Conservation (phyloP, 2,113 vertebrate species). For the Hemicordylus capensis region DNA sequence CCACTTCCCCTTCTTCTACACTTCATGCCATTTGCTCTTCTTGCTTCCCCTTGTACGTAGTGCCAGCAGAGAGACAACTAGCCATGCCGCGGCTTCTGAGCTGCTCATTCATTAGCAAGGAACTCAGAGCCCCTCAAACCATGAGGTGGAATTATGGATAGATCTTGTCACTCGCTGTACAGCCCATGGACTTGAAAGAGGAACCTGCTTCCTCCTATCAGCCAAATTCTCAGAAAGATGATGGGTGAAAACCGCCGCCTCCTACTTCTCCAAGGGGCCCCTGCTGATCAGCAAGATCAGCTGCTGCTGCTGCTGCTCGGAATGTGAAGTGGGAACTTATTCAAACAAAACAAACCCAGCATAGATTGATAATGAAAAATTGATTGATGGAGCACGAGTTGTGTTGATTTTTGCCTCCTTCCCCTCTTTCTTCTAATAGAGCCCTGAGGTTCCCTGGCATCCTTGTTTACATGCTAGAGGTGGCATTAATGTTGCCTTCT, state of each 20-base stretch:
- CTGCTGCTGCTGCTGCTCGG: conserved; percentile 41
- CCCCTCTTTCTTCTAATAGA: background rate
- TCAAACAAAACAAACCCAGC: conserved; percentile 20
- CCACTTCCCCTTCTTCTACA: no score
- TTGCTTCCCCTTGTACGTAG: background rate
- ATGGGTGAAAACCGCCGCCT: conserved; percentile 24
- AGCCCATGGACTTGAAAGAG: background rate
- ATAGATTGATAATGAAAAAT: conserved; percentile 56
- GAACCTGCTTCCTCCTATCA: background rate
- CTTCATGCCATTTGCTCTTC: background rate
- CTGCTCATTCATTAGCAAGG: background rate
- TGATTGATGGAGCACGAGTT: background rate
- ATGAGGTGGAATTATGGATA: background rate
- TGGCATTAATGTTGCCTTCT: background rate
- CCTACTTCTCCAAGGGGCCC: background rate
- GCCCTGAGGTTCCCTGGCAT: background rate
- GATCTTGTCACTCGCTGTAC: background rate
- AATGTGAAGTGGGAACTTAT: conserved; percentile 35
- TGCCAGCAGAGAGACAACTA: no score
- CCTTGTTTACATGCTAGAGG: background rate
- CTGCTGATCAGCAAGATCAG: conserved; percentile 44
- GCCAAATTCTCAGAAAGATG: conserved; percentile 30
- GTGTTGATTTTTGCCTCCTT: conserved; percentile 36
- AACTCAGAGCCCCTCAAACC: background rate
- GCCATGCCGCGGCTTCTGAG: background rate